Conservation (phyloP, 2,113 vertebrate species). For the Thomomys bottae region DNA sequence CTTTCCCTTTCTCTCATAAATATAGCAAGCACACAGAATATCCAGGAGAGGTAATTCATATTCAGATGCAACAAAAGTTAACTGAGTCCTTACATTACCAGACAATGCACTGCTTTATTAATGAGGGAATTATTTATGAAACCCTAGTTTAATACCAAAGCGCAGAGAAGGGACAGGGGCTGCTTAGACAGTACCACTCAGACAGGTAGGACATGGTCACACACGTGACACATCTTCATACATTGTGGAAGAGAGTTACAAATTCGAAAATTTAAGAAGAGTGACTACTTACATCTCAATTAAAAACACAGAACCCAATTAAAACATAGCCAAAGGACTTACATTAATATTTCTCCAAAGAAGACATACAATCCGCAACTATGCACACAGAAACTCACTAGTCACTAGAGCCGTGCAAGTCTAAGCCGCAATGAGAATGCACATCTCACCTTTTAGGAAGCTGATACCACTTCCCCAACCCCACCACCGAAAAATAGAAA, state of each 20-base stretch:
- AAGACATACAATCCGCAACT: background rate
- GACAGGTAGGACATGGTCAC: background rate
- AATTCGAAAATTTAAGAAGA: background rate
- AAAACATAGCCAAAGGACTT: background rate
- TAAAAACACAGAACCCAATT: background rate
- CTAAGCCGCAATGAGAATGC: fast-evolving
- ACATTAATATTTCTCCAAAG: background rate
- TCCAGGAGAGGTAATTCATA: conserved; percentile 10
- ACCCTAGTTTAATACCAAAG: too few species aligned
- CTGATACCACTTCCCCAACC: too few species aligned
- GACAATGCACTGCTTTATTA: background rate
- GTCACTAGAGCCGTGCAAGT: too few species aligned
- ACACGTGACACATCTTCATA: fast-evolving
- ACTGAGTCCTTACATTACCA: background rate
- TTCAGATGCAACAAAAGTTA: conserved; percentile 12
- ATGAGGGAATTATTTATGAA: background rate
- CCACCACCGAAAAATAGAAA: too few species aligned
- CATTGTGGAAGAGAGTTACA: fast-evolving
- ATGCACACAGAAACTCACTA: fast-evolving
- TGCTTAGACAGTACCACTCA: too few species aligned
- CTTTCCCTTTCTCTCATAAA: background rate
- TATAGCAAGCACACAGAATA: background rate
- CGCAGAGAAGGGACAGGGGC: fast-evolving
- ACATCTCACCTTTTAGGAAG: fast-evolving
- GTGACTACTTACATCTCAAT: background rate